A percentile compares a stretch with the other conserved stretches of the same genome.
phyloP scores from a whole-genome alignment of 2,113 vertebrate species.

The Collichthys lucidus region DNA sequence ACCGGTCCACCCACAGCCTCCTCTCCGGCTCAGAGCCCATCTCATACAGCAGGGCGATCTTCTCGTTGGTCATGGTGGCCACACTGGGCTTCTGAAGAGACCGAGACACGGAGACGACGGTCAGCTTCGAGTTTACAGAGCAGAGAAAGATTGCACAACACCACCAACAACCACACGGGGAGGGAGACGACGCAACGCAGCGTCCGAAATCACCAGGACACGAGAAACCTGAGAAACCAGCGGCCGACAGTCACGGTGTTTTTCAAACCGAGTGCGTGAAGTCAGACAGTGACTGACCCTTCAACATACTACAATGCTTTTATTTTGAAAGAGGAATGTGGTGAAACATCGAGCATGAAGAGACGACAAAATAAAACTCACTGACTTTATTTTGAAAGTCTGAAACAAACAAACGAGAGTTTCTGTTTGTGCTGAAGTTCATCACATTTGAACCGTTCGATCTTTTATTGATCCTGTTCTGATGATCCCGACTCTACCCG shows the following conservation, averaged over 20 bases:
- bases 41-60: constrained; percentile 92
- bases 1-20: constrained; percentile 92
- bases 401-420: too few relatives aligned
- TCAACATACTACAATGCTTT: too few relatives aligned
- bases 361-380: too few relatives aligned
- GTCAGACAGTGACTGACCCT: background rate
- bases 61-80: constrained; percentile 91
- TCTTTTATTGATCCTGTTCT: too few relatives aligned
- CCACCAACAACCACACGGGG: background rate
- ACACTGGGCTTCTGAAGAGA: constrained; percentile 88
- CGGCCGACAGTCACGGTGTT: background rate
- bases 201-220: background rate
- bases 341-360: too few relatives aligned
- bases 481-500: too few relatives aligned
- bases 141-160: background rate
- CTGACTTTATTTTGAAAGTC: too few relatives aligned
- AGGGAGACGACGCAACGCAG: background rate
- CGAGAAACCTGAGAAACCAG: background rate
- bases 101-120: background rate
- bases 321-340: too few relatives aligned
- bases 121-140: constrained; percentile 4
- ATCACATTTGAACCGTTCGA: too few relatives aligned
- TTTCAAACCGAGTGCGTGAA: background rate
- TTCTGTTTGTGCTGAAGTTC: too few relatives aligned
- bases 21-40: constrained; percentile 91